phyloP scores from a whole-genome alignment of 1,140 invertebrate species.

The Palaemon carinicauda region DNA sequence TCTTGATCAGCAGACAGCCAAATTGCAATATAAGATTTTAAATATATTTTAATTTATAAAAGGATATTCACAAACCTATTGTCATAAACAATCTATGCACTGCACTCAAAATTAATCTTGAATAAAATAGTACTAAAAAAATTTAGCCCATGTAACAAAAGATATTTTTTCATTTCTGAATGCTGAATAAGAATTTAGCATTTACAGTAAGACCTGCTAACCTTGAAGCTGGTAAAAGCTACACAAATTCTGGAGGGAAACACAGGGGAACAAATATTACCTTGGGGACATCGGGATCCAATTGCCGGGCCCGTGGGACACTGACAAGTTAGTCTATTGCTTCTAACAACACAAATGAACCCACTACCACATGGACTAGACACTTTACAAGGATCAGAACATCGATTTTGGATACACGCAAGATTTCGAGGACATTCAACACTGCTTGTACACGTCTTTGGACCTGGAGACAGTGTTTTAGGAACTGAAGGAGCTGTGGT shows the following conservation, averaged over 20 bases:
- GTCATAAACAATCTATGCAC: no score
- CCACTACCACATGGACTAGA: conserved; percentile 64
- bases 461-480: conserved; percentile 6
- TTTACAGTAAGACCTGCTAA: background rate
- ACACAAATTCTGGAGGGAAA: background rate
- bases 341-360: conserved; percentile 62
- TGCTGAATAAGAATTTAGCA: conserved; percentile 15
- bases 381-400: conserved; percentile 70
- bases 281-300: conserved; percentile 61
- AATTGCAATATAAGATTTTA: no score
- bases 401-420: conserved; percentile 68
- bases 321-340: conserved; percentile 63
- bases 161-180: background rate
- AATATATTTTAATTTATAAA: no score
- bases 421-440: conserved; percentile 68
- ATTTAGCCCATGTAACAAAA: no score
- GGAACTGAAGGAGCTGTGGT: conserved; percentile 15
- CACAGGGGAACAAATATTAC: conserved; percentile 53
- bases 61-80: no score
- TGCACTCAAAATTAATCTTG: no score
- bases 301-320: conserved; percentile 62
- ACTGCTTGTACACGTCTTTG: conserved; percentile 47
- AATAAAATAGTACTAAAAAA: no score
- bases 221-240: conserved; percentile 16
- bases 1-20: no score